A percentile compares a stretch with the other conserved stretches of the same genome.
phyloP scores from a whole-genome alignment of 2,888 invertebrate genomes.

The Hydrotaea cyrtoneurina region DNA sequence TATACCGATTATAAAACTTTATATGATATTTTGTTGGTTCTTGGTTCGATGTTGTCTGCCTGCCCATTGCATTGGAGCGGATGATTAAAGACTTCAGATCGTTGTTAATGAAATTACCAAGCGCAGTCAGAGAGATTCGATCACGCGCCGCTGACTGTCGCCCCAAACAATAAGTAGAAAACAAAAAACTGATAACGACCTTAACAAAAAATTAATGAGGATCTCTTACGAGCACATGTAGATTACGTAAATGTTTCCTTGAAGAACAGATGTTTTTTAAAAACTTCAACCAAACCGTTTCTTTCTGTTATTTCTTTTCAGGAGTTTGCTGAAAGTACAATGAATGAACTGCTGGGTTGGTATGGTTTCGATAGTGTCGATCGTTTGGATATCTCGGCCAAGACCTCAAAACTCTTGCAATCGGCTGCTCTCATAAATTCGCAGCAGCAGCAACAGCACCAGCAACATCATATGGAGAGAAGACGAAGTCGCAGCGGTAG shows the following conservation, averaged over 20 bases:
- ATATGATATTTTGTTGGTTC: conserved; percentile 36
- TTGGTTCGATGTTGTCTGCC: neutral
- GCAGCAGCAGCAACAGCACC: conserved; percentile 71
- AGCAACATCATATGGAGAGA: conserved; percentile 70
- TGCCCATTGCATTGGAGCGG: conserved; percentile 39
- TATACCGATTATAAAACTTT: conserved; percentile 25
- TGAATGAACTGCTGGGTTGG: conserved; percentile 95
- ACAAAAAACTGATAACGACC: conserved; percentile 31
- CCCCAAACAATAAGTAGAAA: too few species aligned
- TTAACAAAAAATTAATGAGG: conserved; percentile 27
- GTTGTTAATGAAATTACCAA: conserved; percentile 59
- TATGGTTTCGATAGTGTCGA: conserved; percentile 92
- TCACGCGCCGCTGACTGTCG: conserved; percentile 45
- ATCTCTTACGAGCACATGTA: neutral
- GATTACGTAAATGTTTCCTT: neutral
- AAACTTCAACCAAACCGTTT: neutral
- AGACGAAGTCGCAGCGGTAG: conserved; percentile 72
- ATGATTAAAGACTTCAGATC: conserved; percentile 63
- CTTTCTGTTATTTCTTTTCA: conserved; percentile 77
- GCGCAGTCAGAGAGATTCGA: conserved; percentile 11
- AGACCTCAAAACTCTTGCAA: conserved; percentile 77
- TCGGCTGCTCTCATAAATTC: conserved; percentile 71
- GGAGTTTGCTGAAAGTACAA: conserved; percentile 95
- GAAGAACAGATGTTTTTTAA: conserved; percentile 57
- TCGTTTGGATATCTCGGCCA: conserved; percentile 81